Evolutionary conservation across 1,140 invertebrate species (phyloP).

Genomic region (Anagrus nilaparvatae): DNA sequence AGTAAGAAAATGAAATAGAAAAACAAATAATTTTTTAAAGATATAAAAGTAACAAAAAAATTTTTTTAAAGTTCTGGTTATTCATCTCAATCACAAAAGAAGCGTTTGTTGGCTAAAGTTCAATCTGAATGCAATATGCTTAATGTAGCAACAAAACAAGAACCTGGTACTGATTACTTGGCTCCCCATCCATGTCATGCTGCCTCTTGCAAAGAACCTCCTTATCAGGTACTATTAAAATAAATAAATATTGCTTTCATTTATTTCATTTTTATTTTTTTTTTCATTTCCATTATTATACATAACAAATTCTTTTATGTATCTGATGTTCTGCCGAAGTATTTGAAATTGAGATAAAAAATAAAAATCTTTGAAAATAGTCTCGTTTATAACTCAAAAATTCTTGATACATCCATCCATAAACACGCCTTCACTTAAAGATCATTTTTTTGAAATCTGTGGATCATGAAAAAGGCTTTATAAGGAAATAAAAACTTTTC

Average conservation of each 20-base stretch:
- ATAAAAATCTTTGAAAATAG: too few relatives aligned
- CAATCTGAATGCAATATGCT: slow-evolving; percentile 67
- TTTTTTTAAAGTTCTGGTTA: slow-evolving; percentile 37
- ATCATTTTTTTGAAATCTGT: too few relatives aligned
- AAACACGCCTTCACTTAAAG: too few relatives aligned
- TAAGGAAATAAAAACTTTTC: too few relatives aligned
- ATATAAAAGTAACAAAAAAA: too few relatives aligned
- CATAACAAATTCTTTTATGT: too few relatives aligned
- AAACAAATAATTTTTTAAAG: slow-evolving; percentile 5
- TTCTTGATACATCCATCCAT: too few relatives aligned
- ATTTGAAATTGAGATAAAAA: too few relatives aligned
- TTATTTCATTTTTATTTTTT: not conserved
- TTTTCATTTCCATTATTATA: not conserved
- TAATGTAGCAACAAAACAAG: slow-evolving; percentile 41
- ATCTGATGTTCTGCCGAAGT: not conserved
- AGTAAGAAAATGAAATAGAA: slow-evolving; percentile 19
- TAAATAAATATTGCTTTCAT: not conserved
- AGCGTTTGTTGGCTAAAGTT: slow-evolving; percentile 73
- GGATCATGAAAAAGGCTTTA: too few relatives aligned
- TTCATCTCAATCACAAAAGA: slow-evolving; percentile 72
- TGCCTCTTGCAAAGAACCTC: slow-evolving; percentile 43
- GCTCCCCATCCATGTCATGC: slow-evolving; percentile 41
- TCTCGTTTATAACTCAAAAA: too few relatives aligned
- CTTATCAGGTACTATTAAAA: slow-evolving; percentile 33
- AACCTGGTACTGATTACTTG: slow-evolving; percentile 39